These are phyloP conservation scores for Crioceris asparagi DNA, from an alignment of 2,888 invertebrate species.

Conservation along the genomic window DNA sequence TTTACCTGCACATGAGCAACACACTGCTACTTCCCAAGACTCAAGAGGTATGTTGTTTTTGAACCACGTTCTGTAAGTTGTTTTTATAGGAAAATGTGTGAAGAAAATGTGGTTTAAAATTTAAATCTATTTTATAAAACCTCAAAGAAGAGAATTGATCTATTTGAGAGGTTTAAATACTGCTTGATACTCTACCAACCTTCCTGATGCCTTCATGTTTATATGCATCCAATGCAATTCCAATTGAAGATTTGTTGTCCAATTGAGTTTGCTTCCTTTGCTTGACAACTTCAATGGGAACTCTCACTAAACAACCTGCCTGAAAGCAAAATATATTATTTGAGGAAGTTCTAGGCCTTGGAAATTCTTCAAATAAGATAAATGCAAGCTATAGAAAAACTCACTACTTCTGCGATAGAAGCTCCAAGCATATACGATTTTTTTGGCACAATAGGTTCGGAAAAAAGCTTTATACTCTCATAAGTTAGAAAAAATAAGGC, in stretches of 20 bases:
- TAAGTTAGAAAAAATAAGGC: conserved; percentile 84
- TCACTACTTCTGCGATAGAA: conserved; percentile 74
- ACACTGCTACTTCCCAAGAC: conserved; percentile 67
- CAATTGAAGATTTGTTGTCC: conserved; percentile 33
- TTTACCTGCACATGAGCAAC: conserved; percentile 77
- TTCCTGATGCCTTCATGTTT: conserved; percentile 47
- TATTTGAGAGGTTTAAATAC: no score
- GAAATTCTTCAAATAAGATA: no score
- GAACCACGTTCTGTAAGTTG: conserved; percentile 38
- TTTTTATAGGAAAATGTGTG: conserved; percentile 88
- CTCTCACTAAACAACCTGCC: conserved; percentile 83
- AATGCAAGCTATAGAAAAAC: no score
- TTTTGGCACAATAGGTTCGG: conserved; percentile 41
- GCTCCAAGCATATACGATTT: conserved; percentile 73
- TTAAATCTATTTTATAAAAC: conserved; percentile 68
- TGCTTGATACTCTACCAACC: conserved; percentile 9
- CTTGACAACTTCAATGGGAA: conserved; percentile 94
- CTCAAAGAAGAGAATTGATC: no score
- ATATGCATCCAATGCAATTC: conserved; percentile 50
- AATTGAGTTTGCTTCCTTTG: conserved; percentile 73
- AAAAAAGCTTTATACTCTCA: conserved; percentile 58
- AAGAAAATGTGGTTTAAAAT: no score
- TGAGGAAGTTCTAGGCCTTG: no score
- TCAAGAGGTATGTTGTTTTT: conserved; percentile 41
- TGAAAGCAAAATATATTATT: conserved; percentile 36